Evolutionary conservation across 1,140 invertebrate species (phyloP), one percentile per base, ranked within the genome.

Genomic region (Eupeodes corollae): DNA sequence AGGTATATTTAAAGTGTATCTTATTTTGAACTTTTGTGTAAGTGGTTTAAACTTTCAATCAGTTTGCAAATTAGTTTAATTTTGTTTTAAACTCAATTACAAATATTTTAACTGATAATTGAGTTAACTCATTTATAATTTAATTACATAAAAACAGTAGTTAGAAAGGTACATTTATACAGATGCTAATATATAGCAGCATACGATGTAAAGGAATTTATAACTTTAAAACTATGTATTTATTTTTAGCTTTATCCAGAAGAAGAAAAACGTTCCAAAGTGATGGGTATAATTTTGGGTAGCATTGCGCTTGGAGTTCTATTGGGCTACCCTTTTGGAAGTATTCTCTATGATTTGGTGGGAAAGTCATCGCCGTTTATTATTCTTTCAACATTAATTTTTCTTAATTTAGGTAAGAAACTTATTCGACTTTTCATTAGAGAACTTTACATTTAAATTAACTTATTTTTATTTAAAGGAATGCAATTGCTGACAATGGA

Each of bases 281-380:
- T 85, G 10, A 85, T 89, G 80, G 86, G 86, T 9, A 71, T 84
- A 15, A 78, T 86, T 12, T 74, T 89, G 54, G 84, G 86, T n/a
- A 84, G 82, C 42, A 82, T 84, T 32, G 86, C 86, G 0, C 56
- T 86, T 8, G 86, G 86, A 2, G 85, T 90, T 3, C 68, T 89
- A 6, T 61, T 84, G 1, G 86, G 86, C 0, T 89, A 89, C 67
- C 86, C 86, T 0, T 76, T 87, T 49, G 86, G 86, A 13, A 79
- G 84, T 1, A 73, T 86, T 31, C 72, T 83, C 2, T 88, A 88
- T 59, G 80, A 86, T 53, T 73, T 86, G 44, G 72, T 81, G 40
- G 82, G 82, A 26, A 87, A 87, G 70, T 73, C 75, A 35, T 76
- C 81, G 1, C 86, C 86, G 0, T 88, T 89, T 56, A 53, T 84